These are phyloP conservation scores for Hippocampus barbouri DNA, from an alignment of 2,113 vertebrate genomes.

Conservation along the genomic window DNA sequence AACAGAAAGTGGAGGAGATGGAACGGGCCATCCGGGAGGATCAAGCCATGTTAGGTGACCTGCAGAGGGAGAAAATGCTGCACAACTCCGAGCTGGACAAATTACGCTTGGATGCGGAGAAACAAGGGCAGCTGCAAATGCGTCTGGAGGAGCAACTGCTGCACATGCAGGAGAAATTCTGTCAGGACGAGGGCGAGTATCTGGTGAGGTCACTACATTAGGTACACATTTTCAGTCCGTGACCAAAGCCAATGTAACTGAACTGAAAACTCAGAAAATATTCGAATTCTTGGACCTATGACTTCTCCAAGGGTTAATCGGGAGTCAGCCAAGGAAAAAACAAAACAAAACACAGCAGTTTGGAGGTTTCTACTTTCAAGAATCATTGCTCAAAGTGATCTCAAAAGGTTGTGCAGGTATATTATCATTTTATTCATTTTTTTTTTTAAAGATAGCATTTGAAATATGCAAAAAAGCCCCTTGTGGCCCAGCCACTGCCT, in stretches of 20 bases:
- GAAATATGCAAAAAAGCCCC: too few species aligned
- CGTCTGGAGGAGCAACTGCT: slow-evolving; percentile 78
- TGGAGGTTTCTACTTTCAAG: too few species aligned
- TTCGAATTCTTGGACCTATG: not conserved
- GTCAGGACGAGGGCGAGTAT: slow-evolving; percentile 70
- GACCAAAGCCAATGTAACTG: not conserved
- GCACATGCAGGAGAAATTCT: slow-evolving; percentile 75
- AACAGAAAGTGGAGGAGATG: slow-evolving; percentile 77
- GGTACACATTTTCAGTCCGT: not conserved
- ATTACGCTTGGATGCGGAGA: slow-evolving; percentile 70
- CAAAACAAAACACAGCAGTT: too few species aligned
- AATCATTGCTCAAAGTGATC: too few species aligned
- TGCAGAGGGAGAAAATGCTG: slow-evolving; percentile 76
- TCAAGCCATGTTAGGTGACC: slow-evolving; percentile 68
- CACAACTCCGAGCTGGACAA: slow-evolving; percentile 74
- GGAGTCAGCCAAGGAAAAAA: too few species aligned
- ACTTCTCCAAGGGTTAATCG: not conserved
- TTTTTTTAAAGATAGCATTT: not conserved
- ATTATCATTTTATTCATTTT: too few species aligned
- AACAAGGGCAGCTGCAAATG: slow-evolving; percentile 74
- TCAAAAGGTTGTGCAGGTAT: too few species aligned
- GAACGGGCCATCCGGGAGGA: slow-evolving; percentile 74
- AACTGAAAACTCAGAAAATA: not conserved
- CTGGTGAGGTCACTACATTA: slow-evolving; percentile 73
- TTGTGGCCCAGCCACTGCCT: not conserved